Base-by-base conservation (phyloP, 2,113 vertebrate species). In the Heloderma charlesbogerti region DNA sequence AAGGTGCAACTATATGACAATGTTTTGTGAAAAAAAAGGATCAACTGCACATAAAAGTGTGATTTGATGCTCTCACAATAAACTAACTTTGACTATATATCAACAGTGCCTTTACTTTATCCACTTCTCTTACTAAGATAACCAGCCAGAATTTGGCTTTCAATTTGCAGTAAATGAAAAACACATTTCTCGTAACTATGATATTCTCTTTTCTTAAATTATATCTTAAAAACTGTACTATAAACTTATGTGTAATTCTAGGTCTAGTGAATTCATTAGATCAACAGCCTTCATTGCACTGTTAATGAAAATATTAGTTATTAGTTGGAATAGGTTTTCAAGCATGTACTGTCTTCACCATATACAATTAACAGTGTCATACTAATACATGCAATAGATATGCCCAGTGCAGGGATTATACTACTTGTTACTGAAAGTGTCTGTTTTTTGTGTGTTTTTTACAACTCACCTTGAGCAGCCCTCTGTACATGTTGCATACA, bases 381-480 rank as follows among this genome's bases (percentile, higher is more conserved):
- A 2, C n/a, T 16, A 88, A 45, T 27, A 48, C 37, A 72, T 86
- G 29, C 0, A 93, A 71, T 22, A 43, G 54, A 87, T 45, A 81
- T 57, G 45, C 82, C 34, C 25, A 1, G 78, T 25, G 27, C 81
- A 75, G 43, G 74, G 84, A 91, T 82, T 63, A 40, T 72, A 57
- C 54, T 87, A 54, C 7, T 4, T 34, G 43, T 34, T 31, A 87
- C 4, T 18, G 75, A 84, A 80, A 86, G 82, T 1, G 4, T 22
- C 22, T 75, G 87, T 40, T 78, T 54, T 67, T 29, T 1, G 4
- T 22, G 18, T 75, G 87, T 40, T 78, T 54, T 67, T 29, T 20
- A 37, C n/a, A 78, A 27, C 98, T 97, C 92, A 98, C 98, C 98
- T 98, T 98, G 71, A 98, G 97, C 48, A 97, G 94, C 78, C 97